Evolutionary conservation across 2,888 invertebrate genomes (phyloP).

Genomic region (Drosophila prostipennis): DNA sequence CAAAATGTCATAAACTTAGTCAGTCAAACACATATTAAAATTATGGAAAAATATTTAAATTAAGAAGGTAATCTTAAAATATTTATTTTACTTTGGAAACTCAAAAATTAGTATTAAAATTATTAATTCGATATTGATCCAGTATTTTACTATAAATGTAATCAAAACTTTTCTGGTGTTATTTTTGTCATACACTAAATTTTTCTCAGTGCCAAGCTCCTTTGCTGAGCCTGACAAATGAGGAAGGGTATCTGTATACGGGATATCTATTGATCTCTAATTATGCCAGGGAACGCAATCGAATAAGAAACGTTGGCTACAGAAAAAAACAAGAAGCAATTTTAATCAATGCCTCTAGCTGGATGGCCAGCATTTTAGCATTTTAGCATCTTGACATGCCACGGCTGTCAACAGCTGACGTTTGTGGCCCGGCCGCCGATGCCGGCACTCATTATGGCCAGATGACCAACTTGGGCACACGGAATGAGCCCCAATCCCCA

Average conservation of each 20-base stretch:
- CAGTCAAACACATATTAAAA: too few species aligned
- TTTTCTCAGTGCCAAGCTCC: conserved; percentile 10
- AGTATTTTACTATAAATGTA: too few species aligned
- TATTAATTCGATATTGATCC: too few species aligned
- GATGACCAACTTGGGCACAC: conserved; percentile 77
- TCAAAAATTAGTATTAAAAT: too few species aligned
- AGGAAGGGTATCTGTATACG: conserved; percentile 35
- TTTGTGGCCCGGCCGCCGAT: conserved; percentile 44
- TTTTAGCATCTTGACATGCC: conserved; percentile 78
- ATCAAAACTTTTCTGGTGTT: too few species aligned
- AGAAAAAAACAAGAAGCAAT: conserved; percentile 49
- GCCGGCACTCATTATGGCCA: conserved; percentile 73
- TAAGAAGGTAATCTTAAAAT: too few species aligned
- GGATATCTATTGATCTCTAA: conserved; percentile 44
- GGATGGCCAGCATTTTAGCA: conserved; percentile 64
- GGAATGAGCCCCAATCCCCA: conserved; percentile 67
- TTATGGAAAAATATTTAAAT: too few species aligned
- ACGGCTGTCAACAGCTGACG: conserved; percentile 78
- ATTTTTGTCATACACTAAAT: too few species aligned
- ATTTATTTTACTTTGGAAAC: too few species aligned
- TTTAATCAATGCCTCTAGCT: conserved; percentile 69
- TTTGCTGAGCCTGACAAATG: conserved; percentile 34
- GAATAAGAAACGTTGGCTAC: conserved; percentile 13
- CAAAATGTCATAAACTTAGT: too few species aligned
- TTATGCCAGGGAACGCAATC: conserved; percentile 40